phyloP scores from a whole-genome alignment of 2,113 vertebrate species.

The Apistogramma diplotaenia region DNA sequence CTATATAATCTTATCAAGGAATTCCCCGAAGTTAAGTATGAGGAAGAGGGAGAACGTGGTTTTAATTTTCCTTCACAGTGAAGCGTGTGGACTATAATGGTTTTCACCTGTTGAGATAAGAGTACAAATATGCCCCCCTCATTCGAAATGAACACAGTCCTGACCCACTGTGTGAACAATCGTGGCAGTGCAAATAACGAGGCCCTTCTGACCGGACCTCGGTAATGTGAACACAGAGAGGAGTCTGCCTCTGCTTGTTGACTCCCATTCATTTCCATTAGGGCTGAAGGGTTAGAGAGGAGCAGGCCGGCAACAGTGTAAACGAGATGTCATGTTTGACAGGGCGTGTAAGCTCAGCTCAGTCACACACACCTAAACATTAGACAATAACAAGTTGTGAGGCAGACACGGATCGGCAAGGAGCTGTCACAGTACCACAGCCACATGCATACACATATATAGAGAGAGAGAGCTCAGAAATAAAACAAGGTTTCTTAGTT shows the following conservation, averaged over 20 bases:
- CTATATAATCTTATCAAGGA: constrained; percentile 51
- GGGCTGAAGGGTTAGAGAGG: constrained; percentile 22
- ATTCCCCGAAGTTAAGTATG: constrained; percentile 32
- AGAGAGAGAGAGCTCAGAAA: constrained; percentile 17
- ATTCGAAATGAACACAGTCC: constrained; percentile 47
- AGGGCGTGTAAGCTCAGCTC: constrained; percentile 40
- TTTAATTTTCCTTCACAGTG: constrained; percentile 43
- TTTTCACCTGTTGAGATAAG: constrained; percentile 63
- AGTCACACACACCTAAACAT: constrained; percentile 46
- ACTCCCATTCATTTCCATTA: constrained; percentile 41
- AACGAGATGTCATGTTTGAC: constrained; percentile 61
- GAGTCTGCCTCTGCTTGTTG: constrained; percentile 51
- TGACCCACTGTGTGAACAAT: constrained; percentile 31
- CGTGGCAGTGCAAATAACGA: constrained; percentile 46
- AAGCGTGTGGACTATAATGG: constrained; percentile 18
- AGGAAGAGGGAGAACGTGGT: constrained; percentile 1
- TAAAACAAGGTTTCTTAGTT: constrained; percentile 62
- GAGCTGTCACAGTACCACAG: constrained; percentile 60
- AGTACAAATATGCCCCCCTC: constrained; percentile 26
- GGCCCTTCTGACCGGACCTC: constrained; percentile 41
- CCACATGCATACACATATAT: too few relatives aligned
- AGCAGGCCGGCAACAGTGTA: constrained; percentile 30
- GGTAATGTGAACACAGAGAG: constrained; percentile 58
- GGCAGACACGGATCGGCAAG: constrained; percentile 10
- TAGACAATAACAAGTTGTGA: constrained; percentile 28